Percentiles rank a stretch among this genome's conserved stretches.
Conservation (phyloP, 2,797 vertebrate species). For the Xiphorhynchus erythropygius region DNA sequence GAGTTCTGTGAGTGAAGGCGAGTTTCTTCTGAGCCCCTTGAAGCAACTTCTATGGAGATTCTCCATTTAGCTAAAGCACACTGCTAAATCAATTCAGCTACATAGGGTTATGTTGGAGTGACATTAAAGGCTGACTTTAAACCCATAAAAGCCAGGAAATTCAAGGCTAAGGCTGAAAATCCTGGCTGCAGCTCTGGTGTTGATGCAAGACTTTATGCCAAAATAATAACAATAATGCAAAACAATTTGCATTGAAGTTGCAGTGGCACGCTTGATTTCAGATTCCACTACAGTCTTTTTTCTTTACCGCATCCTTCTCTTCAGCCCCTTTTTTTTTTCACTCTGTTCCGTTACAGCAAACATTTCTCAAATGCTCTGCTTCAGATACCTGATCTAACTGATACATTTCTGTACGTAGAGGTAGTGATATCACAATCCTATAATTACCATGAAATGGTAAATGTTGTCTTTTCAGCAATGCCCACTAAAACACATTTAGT, state of each 20-base stretch:
- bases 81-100: slow-evolving; percentile 28
- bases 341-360: not conserved
- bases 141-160: slow-evolving; percentile 12
- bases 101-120: not conserved
- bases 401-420: not conserved
- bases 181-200: not conserved
- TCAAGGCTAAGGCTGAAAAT: slow-evolving; percentile 46
- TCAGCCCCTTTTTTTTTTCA: not conserved
- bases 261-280: not conserved
- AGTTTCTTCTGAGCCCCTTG: not conserved
- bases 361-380: not conserved
- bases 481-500: not conserved
- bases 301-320: not conserved
- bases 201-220: not conserved
- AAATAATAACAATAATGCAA: not conserved
- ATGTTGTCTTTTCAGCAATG: not conserved
- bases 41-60: not conserved
- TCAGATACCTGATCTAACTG: not conserved
- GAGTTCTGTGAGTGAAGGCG: not conserved
- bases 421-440: not conserved
- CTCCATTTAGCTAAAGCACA: not conserved
- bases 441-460: not conserved
- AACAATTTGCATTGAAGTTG: not conserved
- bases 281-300: not conserved
- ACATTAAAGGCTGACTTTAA: slow-evolving; percentile 18